Evolutionary conservation across 2,888 invertebrate genomes (phyloP), one percentile per base, ranked within the genome.

Genomic region (Byasa hedistus): DNA sequence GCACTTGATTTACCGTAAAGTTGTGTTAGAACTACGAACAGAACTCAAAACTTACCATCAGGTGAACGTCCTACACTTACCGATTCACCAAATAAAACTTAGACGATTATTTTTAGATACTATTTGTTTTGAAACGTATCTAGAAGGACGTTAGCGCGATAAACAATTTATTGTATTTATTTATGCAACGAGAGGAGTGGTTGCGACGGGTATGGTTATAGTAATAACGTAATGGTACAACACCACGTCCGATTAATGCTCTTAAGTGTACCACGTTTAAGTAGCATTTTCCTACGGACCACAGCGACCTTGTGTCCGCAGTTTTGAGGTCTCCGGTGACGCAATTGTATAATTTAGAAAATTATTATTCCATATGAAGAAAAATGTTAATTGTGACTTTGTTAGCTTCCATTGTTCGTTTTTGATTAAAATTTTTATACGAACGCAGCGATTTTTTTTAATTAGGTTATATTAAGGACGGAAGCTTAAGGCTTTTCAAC

Each of bases 241-340:
- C 17, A 48, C 55, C 55, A 15, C n/a, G 39, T 54, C 22, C 58
- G 39, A 64, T 57, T 58, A n/a, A 64, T 36, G 24, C 15, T 36
- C 52, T 64, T 51, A 57, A 56, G 27, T 32, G n/a, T 19, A 21
- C 57, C 22, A 22, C 51, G 39, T 24, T 58, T 64, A 52, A 52
- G 54, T 21, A 32, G 54, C n/a, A 22, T 58, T 64, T 24, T 58
- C 32, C 64, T 22, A 51, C 39, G 54, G 39, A n/a, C 36, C 12
- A 3, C 22, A 8, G 8, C 57, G 58, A 64, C 64, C 58, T 64
- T 64, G 54, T 36, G 0, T 12, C 32, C 23, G 8, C 51, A 12
- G 17, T 64, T 57, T 58, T 64, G 58, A 64, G 64, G 64, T 64
- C 64, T 64, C 36, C 54, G 36, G 2, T 64, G 64, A 64, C 64